Evolutionary conservation across 2,888 invertebrate species (phyloP).

Genomic region (Caenorhabditis virilis): DNA sequence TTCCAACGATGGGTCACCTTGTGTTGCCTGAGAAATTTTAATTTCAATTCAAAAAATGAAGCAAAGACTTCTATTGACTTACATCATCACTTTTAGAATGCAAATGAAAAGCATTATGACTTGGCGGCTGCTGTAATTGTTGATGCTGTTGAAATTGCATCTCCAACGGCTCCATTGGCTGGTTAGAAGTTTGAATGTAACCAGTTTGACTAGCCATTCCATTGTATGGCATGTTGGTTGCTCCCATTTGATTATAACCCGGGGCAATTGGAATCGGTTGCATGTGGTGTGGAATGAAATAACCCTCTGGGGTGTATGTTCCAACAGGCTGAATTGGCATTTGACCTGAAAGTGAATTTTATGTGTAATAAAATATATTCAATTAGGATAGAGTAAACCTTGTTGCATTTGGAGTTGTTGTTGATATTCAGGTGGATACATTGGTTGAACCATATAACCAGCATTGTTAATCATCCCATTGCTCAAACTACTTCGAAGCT

Average conservation of each 20-base stretch:
- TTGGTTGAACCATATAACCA: conserved; percentile 27
- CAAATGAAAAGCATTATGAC: conserved; percentile 29
- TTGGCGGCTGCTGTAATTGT: conserved; percentile 8
- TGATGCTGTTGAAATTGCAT: conserved; percentile 24
- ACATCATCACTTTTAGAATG: conserved; percentile 34
- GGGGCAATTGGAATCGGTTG: conserved; percentile 22
- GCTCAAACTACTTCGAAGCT: conserved; percentile 51
- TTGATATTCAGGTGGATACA: conserved; percentile 31
- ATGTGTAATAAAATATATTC: not conserved
- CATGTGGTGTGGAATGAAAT: conserved; percentile 33
- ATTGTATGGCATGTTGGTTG: not conserved
- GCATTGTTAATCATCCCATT: conserved; percentile 55
- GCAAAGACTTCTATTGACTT: conserved; percentile 1
- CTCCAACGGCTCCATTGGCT: conserved; percentile 19
- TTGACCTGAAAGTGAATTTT: conserved; percentile 4
- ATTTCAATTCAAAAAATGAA: conserved; percentile 16
- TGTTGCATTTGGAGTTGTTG: conserved; percentile 32
- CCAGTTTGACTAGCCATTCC: conserved; percentile 7
- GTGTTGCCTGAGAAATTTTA: too few species aligned
- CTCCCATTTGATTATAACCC: conserved; percentile 12
- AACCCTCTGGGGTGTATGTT: conserved; percentile 34
- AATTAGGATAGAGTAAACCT: not conserved
- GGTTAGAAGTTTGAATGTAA: conserved; percentile 30
- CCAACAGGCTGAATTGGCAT: conserved; percentile 37
- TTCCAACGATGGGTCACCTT: conserved; percentile 65